These are phyloP conservation scores for Drosophila bunnanda DNA, from an alignment of 2,888 invertebrate genomes.

Conservation along the genomic window DNA sequence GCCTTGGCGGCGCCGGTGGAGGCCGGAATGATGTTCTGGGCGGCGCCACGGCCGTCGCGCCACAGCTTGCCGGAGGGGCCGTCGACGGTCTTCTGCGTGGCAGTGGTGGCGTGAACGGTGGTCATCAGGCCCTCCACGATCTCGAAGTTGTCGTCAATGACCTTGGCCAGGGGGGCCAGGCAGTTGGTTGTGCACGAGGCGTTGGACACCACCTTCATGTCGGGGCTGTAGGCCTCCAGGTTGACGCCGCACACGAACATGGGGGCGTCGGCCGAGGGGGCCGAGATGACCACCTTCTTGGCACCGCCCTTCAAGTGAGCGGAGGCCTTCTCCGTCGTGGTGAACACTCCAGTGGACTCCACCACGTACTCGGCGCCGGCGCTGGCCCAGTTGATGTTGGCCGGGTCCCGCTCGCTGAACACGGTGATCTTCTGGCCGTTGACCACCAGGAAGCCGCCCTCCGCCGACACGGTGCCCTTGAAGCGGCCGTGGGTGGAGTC, in stretches of 20 bases:
- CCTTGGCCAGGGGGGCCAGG: constrained; percentile 97
- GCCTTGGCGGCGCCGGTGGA: constrained; percentile 99
- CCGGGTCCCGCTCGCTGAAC: constrained; percentile 24
- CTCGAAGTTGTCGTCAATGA: constrained; percentile 97
- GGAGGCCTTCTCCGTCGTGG: constrained; percentile 94
- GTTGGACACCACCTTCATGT: constrained; percentile 94
- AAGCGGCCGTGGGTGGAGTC: constrained; percentile 98
- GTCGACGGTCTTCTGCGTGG: constrained; percentile 98
- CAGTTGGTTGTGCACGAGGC: constrained; percentile 99
- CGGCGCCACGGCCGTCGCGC: constrained; percentile 98
- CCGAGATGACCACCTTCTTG: constrained; percentile 98
- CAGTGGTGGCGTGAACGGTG: constrained; percentile 97
- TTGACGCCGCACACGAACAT: constrained; percentile 99
- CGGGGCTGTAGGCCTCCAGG: constrained; percentile 93
- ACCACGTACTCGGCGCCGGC: constrained; percentile 89
- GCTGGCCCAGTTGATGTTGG: constrained; percentile 34
- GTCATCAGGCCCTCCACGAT: constrained; percentile 98
- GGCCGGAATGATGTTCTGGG: constrained; percentile 98
- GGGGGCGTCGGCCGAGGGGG: constrained; percentile 98
- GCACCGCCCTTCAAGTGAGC: constrained; percentile 96
- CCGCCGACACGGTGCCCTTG: constrained; percentile 93
- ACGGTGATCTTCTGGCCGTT: constrained; percentile 91
- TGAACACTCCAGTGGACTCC: constrained; percentile 99
- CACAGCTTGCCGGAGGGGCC: constrained; percentile 94
- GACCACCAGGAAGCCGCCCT: constrained; percentile 92